Percentiles rank a stretch among this genome's conserved stretches.
phyloP scores from a whole-genome alignment of 2,113 vertebrate species.

The Oxyruncus cristatus region DNA sequence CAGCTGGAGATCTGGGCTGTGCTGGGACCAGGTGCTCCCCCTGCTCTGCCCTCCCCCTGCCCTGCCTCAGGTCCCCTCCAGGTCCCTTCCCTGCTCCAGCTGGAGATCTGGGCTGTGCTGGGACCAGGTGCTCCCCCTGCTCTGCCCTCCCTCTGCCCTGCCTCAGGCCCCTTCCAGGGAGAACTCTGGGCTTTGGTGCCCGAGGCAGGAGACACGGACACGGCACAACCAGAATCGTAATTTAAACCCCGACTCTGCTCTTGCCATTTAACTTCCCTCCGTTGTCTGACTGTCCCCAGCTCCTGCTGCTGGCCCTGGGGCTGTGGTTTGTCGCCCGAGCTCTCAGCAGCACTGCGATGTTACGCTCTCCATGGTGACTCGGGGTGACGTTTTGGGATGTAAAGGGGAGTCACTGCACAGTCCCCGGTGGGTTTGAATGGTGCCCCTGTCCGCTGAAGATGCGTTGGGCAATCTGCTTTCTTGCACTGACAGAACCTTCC shows the following conservation, averaged over 20 bases:
- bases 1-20: too few relatives aligned
- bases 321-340: background rate
- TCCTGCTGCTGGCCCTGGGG: background rate
- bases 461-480: background rate
- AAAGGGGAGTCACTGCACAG: background rate
- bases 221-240: rapidly evolving
- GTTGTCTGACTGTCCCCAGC: background rate
- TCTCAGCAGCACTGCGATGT: background rate
- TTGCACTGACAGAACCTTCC: background rate
- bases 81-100: background rate
- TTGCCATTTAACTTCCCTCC: background rate
- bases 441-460: background rate
- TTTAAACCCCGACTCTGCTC: background rate
- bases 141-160: rapidly evolving
- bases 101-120: too few relatives aligned
- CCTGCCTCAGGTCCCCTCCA: background rate
- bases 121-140: too few relatives aligned
- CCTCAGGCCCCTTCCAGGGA: too few relatives aligned
- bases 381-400: background rate
- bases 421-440: background rate
- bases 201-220: rapidly evolving
- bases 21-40: too few relatives aligned
- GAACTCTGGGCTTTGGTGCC: background rate
- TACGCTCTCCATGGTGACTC: background rate
- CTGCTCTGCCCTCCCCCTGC: background rate